A percentile compares a stretch with the other conserved stretches of the same genome.
phyloP scores from a whole-genome alignment of 2,797 vertebrate genomes.

The Calcarius lapponicus region DNA sequence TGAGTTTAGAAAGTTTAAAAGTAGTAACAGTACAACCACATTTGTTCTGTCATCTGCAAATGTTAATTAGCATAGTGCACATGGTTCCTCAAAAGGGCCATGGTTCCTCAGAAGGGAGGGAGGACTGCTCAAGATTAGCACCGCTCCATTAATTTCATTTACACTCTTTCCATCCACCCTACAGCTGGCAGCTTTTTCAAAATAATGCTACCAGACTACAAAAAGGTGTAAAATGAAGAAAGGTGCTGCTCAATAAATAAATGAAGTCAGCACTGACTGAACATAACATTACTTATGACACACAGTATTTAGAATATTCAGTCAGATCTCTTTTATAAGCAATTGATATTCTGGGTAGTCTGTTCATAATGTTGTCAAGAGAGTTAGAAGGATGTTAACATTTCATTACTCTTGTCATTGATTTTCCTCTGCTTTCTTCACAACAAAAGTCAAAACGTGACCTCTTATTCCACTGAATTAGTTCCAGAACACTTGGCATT shows the following conservation, averaged over 20 bases:
- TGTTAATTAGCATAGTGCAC: neutral
- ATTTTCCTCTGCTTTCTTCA: constrained; percentile 65
- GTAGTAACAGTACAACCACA: neutral
- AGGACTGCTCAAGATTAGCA: neutral
- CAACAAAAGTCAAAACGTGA: constrained; percentile 63
- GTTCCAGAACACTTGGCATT: constrained; percentile 63
- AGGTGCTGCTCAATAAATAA: neutral
- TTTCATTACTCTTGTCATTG: constrained; percentile 67
- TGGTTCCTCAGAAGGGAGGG: neutral
- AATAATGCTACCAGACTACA: neutral
- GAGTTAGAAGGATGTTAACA: constrained; percentile 60
- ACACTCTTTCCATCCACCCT: neutral
- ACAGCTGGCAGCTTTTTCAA: neutral
- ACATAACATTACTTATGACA: constrained; percentile 25
- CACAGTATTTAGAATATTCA: constrained; percentile 4
- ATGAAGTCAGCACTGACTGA: constrained; percentile 6
- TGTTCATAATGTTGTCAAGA: constrained; percentile 46
- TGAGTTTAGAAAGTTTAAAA: neutral
- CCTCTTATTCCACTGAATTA: constrained; percentile 61
- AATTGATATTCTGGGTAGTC: constrained; percentile 44
- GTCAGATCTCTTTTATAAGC: constrained; percentile 46
- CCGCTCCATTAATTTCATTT: neutral
- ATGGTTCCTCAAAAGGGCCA: no score
- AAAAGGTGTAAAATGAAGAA: neutral
- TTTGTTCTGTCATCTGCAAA: neutral